Evolutionary conservation across 1,140 invertebrate species (phyloP).

Genomic region (Drosophila miranda): DNA sequence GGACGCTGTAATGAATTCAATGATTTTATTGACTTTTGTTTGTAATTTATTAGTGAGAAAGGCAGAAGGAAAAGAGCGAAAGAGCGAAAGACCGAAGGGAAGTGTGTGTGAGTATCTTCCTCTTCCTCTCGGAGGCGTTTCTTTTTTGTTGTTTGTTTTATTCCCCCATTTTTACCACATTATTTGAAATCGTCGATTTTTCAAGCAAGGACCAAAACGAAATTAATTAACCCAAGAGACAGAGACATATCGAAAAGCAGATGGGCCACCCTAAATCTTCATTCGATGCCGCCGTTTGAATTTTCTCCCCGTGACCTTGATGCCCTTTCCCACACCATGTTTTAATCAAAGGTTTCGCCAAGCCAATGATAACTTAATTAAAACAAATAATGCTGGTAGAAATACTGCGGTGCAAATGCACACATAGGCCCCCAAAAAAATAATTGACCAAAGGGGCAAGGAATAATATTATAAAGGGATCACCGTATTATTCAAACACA

Average conservation of each 20-base stretch:
- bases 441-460: conserved; percentile 7
- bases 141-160: conserved; percentile 27
- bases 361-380: conserved; percentile 65
- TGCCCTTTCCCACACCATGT: not conserved
- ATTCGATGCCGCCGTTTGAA: too few species aligned
- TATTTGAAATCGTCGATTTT: conserved; percentile 30
- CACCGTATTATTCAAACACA: too few species aligned
- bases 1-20: conserved; percentile 64
- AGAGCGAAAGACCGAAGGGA: too few species aligned
- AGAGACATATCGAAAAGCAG: conserved; percentile 7
- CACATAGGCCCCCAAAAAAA: not conserved
- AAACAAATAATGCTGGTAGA: conserved; percentile 77
- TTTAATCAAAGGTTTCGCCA: conserved; percentile 63
- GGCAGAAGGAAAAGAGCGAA: not conserved
- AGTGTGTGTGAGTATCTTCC: not conserved
- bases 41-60: conserved; percentile 71
- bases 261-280: not conserved
- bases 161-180: conserved; percentile 34
- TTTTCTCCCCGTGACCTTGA: too few species aligned
- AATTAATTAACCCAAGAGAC: conserved; percentile 59
- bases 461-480: too few species aligned
- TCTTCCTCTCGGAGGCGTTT: too few species aligned
- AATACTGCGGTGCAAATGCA: conserved; percentile 35
- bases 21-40: conserved; percentile 79
- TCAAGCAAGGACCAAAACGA: conserved; percentile 40